Percentiles rank a stretch among this genome's conserved stretches.
Evolutionary conservation across 2,797 vertebrate genomes (phyloP).

Genomic region (Discoglossus pictus): DNA sequence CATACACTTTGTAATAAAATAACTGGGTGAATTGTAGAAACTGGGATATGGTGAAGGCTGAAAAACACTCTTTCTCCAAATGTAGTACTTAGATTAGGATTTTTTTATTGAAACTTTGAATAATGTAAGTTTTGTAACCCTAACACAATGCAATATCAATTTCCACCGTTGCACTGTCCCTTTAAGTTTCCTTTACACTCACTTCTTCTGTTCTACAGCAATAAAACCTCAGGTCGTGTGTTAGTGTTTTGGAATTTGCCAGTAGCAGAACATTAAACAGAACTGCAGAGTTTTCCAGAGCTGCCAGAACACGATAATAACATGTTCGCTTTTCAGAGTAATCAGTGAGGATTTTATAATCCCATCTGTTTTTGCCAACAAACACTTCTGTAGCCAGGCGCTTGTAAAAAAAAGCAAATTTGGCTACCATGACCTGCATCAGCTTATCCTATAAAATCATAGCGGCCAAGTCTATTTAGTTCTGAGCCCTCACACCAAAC

Average conservation of each 20-base stretch:
- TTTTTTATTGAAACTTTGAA: too few species aligned
- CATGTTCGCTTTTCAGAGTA: conserved; percentile 45
- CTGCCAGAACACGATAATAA: conserved; percentile 47
- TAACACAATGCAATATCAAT: too few species aligned
- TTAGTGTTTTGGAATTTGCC: conserved; percentile 35
- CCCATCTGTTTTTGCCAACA: conserved; percentile 49
- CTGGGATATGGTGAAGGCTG: too few species aligned
- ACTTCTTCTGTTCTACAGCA: conserved; percentile 18
- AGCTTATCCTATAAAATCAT: conserved; percentile 34
- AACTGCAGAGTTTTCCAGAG: conserved; percentile 38
- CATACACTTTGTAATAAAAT: too few species aligned
- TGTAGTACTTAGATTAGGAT: too few species aligned
- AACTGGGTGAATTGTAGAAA: too few species aligned
- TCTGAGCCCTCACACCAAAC: conserved; percentile 25
- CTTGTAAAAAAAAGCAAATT: conserved; percentile 46
- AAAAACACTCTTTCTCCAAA: too few species aligned
- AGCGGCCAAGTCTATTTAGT: conserved; percentile 42
- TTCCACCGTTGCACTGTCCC: too few species aligned
- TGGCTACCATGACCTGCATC: conserved; percentile 42
- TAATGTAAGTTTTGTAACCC: too few species aligned
- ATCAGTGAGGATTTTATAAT: conserved; percentile 48
- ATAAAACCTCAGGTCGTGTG: conserved; percentile 39
- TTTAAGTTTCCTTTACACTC: too few species aligned
- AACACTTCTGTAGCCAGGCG: conserved; percentile 45
- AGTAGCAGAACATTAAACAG: conserved; percentile 44